phyloP scores from a whole-genome alignment of 2,797 vertebrate genomes.

The Gymnoscopelus microlampas region DNA sequence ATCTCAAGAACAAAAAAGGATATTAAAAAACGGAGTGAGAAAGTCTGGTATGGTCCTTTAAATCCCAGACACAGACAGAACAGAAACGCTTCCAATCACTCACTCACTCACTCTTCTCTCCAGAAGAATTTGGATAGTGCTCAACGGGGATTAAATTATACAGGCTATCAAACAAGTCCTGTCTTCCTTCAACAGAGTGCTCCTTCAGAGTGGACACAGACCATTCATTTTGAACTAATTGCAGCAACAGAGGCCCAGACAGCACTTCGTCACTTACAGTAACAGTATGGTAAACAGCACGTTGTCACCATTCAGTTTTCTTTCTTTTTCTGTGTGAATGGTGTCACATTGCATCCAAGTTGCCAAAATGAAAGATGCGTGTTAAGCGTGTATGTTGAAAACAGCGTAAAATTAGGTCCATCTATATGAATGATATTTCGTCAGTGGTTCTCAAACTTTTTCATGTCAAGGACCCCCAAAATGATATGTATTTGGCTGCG shows the following conservation, averaged over 20 bases:
- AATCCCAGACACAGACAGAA: slow-evolving; percentile 31
- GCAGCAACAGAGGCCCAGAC: slow-evolving; percentile 34
- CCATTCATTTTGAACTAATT: slow-evolving; percentile 33
- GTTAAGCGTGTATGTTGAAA: too few relatives aligned
- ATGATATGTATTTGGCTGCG: too few relatives aligned
- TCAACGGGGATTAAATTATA: slow-evolving; percentile 59
- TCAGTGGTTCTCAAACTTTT: too few relatives aligned
- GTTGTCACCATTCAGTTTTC: slow-evolving; percentile 2
- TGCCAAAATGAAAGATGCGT: too few relatives aligned
- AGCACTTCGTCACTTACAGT: slow-evolving; percentile 28
- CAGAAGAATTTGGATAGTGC: slow-evolving; percentile 38
- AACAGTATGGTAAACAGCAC: slow-evolving; percentile 9
- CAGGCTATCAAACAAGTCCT: slow-evolving; percentile 53
- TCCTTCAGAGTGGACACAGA: slow-evolving; percentile 53
- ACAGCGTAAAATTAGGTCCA: neutral
- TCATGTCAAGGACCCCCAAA: too few relatives aligned
- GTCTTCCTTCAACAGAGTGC: slow-evolving; percentile 51
- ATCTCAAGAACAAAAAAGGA: too few relatives aligned
- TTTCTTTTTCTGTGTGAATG: slow-evolving; percentile 26
- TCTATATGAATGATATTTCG: neutral
- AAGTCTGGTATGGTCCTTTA: slow-evolving; percentile 16
- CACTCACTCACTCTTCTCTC: slow-evolving; percentile 24
- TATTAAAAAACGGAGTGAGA: too few relatives aligned
- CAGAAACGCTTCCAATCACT: slow-evolving; percentile 44
- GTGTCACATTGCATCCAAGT: slow-evolving; percentile 11